Evolutionary conservation across 2,888 invertebrate species (phyloP).

Genomic region (Dicranocentrus wangi): DNA sequence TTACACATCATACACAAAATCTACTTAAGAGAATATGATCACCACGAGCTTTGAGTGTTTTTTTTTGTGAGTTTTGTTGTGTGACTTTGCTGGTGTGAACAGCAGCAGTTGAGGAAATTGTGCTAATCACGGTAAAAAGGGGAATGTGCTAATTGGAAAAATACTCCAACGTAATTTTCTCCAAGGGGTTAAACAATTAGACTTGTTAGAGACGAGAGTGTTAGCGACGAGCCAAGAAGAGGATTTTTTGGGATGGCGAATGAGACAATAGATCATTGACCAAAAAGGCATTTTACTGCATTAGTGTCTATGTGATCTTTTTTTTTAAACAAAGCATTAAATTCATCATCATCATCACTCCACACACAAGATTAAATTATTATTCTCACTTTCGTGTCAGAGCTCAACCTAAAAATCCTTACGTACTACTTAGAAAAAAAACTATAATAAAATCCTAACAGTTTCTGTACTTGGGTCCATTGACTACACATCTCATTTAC

Average conservation of each 20-base stretch:
- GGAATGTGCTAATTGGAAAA: constrained; percentile 15
- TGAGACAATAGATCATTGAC: constrained; percentile 40
- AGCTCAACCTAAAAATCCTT: constrained; percentile 15
- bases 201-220: too few relatives aligned
- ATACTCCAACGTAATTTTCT: background rate
- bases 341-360: background rate
- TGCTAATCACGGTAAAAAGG: constrained; percentile 23
- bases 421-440: background rate
- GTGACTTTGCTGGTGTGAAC: too few relatives aligned
- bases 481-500: constrained; percentile 26
- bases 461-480: constrained; percentile 25
- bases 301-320: constrained; percentile 25
- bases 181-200: background rate
- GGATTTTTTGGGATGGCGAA: background rate
- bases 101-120: too few relatives aligned
- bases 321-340: constrained; percentile 9
- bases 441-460: background rate
- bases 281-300: constrained; percentile 18
- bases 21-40: too few relatives aligned
- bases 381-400: constrained; percentile 17
- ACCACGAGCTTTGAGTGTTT: too few relatives aligned
- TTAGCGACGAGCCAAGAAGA: too few relatives aligned
- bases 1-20: too few relatives aligned
- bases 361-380: background rate
- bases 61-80: too few relatives aligned